Conservation (phyloP, 2,797 vertebrate genomes). For the Echeneis naucrates region DNA sequence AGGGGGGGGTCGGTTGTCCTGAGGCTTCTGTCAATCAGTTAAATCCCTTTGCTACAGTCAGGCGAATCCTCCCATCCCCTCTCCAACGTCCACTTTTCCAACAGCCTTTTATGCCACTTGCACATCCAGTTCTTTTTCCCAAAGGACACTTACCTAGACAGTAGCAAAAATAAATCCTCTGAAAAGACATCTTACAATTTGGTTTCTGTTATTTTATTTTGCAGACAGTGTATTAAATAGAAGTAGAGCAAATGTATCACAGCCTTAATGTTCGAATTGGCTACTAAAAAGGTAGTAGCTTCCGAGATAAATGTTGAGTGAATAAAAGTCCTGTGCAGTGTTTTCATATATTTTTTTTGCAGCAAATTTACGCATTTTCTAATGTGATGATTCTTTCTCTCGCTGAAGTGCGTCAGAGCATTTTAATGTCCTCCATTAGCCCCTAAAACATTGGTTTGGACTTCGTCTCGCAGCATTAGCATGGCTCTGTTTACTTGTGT, state of each 20-base stretch:
- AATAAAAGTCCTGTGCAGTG: constrained; percentile 15
- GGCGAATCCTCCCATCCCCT: constrained; percentile 43
- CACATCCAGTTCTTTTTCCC: constrained; percentile 62
- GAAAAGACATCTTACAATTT: constrained; percentile 58
- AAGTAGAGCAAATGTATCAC: constrained; percentile 66
- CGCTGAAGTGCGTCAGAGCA: constrained; percentile 9
- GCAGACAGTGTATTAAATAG: constrained; percentile 63
- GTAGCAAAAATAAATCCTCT: constrained; percentile 56
- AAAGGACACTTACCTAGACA: constrained; percentile 64
- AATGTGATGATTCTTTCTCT: constrained; percentile 8
- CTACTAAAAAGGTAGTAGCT: constrained; percentile 29
- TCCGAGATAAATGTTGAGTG: constrained; percentile 25
- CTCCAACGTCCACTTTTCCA: constrained; percentile 60
- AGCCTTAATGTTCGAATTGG: no score
- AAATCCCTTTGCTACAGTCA: constrained; percentile 69
- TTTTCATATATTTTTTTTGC: background rate
- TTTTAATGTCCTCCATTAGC: constrained; percentile 3
- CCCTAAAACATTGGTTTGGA: background rate
- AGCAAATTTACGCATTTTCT: constrained; percentile 13
- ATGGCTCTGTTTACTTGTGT: constrained; percentile 8
- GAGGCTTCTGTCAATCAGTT: constrained; percentile 76
- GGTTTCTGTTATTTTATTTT: constrained; percentile 47
- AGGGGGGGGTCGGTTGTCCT: constrained; percentile 57
- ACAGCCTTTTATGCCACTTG: constrained; percentile 63
- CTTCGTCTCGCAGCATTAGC: background rate